Percentiles rank a stretch among this genome's conserved stretches.
These are phyloP conservation scores for Salmo trutta DNA, from an alignment of 2,797 vertebrate genomes.

Conservation along the genomic window DNA sequence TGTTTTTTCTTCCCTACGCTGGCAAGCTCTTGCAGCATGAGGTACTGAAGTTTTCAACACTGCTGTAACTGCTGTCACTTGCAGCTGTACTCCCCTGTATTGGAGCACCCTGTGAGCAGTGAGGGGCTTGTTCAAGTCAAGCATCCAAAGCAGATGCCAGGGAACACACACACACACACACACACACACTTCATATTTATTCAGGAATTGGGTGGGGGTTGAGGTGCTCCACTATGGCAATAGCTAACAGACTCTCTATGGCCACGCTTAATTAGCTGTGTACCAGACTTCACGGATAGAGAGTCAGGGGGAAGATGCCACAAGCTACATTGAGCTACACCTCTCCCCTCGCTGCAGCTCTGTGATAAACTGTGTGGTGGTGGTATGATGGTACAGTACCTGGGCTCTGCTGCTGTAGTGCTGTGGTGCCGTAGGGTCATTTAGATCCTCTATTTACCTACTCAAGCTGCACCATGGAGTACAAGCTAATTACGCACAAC, in stretches of 20 bases:
- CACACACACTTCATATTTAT: neutral
- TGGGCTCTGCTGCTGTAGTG: constrained; percentile 33
- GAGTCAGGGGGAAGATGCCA: constrained; percentile 56
- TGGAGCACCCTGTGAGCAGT: neutral
- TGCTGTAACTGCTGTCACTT: neutral
- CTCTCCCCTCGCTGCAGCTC: constrained; percentile 59
- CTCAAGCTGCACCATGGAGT: constrained; percentile 11
- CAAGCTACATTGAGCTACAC: constrained; percentile 57
- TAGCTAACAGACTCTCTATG: constrained; percentile 44
- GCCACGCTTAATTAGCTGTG: neutral
- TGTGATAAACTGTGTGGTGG: constrained; percentile 66
- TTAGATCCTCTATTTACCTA: constrained; percentile 66
- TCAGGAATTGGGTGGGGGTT: constrained; percentile 33
- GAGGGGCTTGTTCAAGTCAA: neutral
- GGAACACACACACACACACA: neutral
- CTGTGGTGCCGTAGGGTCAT: constrained; percentile 48
- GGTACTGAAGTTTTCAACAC: neutral
- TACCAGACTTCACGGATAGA: constrained; percentile 54
- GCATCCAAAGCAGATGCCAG: neutral
- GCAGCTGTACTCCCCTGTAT: neutral
- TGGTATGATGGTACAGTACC: constrained; percentile 41
- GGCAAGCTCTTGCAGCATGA: neutral
- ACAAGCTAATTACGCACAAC: neutral
- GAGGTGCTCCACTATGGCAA: constrained; percentile 28
- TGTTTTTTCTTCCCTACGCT: neutral